Percentiles rank a stretch among this genome's conserved stretches.
These are phyloP conservation scores for Lacerta agilis DNA, from an alignment of 2,797 vertebrate genomes.

Conservation along the genomic window DNA sequence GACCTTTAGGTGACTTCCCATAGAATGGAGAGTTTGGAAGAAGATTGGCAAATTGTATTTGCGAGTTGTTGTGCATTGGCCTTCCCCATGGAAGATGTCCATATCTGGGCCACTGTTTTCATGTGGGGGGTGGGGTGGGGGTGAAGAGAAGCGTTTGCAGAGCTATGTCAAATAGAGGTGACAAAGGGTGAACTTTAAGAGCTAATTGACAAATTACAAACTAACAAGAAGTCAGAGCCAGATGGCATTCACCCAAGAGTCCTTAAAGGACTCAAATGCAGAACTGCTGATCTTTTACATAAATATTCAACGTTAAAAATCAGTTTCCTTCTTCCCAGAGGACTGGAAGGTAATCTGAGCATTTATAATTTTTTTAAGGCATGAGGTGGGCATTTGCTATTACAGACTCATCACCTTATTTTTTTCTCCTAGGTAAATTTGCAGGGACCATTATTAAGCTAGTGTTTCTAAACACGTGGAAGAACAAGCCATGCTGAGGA, in stretches of 20 bases:
- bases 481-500: neutral
- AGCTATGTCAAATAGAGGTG: neutral
- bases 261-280: neutral
- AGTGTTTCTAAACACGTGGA: no score
- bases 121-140: accelerated
- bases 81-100: neutral
- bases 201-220: neutral
- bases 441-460: no score
- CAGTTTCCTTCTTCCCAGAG: neutral
- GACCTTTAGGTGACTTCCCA: no score
- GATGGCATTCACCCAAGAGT: neutral
- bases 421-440: neutral
- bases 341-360: neutral
- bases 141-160: neutral
- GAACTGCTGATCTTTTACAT: neutral
- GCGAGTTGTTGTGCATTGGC: neutral
- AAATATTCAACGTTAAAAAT: neutral
- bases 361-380: neutral
- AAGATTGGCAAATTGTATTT: neutral
- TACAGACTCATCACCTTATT: neutral
- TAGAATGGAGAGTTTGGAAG: no score
- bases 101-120: neutral
- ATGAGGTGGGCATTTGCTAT: neutral
- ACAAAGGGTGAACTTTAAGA: neutral
- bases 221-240: neutral